Evolutionary conservation across 2,113 vertebrate genomes (phyloP).

Genomic region (Sceloporus tristichus): DNA sequence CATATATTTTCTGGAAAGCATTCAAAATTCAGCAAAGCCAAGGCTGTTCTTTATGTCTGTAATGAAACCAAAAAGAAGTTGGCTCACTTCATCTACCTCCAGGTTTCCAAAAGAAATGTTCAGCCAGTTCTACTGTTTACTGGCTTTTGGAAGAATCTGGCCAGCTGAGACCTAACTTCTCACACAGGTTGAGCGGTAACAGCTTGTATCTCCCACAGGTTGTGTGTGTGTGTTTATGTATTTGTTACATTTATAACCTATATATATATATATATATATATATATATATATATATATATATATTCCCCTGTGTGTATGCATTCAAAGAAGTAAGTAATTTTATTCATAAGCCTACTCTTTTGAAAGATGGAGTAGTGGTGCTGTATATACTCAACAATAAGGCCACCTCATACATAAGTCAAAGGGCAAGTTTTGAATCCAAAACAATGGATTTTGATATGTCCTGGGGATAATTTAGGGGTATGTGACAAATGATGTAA

Average conservation of each 20-base stretch:
- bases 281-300: no score
- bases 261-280: no score
- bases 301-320: not conserved
- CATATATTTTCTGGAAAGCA: conserved; percentile 3
- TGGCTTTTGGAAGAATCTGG: conserved; percentile 7
- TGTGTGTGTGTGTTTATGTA: not conserved
- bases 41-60: not conserved
- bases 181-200: not conserved
- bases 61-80: conserved; percentile 4
- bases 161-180: not conserved
- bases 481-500: no score
- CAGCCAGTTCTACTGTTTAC: conserved; percentile 26
- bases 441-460: no score
- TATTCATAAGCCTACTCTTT: not conserved
- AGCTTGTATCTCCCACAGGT: not conserved
- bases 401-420: no score
- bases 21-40: conserved; percentile 10
- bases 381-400: no score
- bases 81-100: conserved; percentile 27
- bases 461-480: no score
- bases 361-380: not conserved
- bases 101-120: conserved; percentile 27
- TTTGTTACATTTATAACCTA: not conserved
- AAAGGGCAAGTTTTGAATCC: no score
- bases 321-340: not conserved